A percentile compares a stretch with the other conserved stretches of the same genome.
These are phyloP conservation scores for Benitochromis conjunctus DNA, from an alignment of 2,113 vertebrate species.

Conservation along the genomic window DNA sequence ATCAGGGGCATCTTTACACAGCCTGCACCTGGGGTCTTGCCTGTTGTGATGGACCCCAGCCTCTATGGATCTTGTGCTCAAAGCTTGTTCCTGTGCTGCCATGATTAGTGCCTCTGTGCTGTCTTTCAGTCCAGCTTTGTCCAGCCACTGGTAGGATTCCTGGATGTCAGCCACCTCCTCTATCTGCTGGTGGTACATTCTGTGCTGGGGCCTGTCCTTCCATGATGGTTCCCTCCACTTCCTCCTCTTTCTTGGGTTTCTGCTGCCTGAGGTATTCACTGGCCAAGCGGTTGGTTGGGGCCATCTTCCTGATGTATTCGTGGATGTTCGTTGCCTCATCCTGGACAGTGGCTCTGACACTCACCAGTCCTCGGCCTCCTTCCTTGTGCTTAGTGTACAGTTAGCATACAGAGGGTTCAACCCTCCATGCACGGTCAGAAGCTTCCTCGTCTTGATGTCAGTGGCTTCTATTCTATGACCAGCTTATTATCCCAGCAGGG, in stretches of 20 bases:
- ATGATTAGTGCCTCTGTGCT: too few relatives aligned
- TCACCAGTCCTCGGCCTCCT: not conserved
- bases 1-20: not conserved
- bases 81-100: not conserved
- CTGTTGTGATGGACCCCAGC: not conserved
- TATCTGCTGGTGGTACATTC: too few relatives aligned
- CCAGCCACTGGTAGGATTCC: too few relatives aligned
- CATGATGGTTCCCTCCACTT: too few relatives aligned
- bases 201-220: too few relatives aligned
- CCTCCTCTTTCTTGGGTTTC: not conserved
- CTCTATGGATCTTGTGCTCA: not conserved
- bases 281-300: accelerated
- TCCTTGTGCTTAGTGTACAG: not conserved
- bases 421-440: not conserved
- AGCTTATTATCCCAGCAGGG: not conserved
- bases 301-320: not conserved
- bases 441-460: not conserved
- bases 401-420: not conserved
- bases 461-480: not conserved
- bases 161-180: too few relatives aligned
- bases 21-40: not conserved
- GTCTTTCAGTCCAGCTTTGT: too few relatives aligned
- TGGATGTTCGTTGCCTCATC: accelerated
- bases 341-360: not conserved
- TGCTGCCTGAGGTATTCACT: not conserved